Base-by-base conservation (phyloP, 2,888 invertebrate genomes). In the Arge pagana region DNA sequence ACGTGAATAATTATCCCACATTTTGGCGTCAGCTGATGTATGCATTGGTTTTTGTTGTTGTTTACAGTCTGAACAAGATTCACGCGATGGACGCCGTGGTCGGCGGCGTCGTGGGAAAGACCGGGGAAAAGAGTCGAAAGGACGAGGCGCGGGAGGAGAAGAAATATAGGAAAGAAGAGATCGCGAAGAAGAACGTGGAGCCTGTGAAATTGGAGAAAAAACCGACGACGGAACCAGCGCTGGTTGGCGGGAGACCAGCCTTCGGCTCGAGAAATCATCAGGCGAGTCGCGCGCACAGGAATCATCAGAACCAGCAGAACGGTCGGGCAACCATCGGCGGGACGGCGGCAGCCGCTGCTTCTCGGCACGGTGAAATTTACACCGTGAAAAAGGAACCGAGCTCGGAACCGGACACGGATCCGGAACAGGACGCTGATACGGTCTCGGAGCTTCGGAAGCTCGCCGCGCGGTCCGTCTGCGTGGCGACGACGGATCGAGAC, bases 1-100 rank as follows among this genome's bases (percentile, higher is more conserved):
- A 54, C 60, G 39, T 57, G 33, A 28, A 31, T 33, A 40, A 51
- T 48, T 45, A 42, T 19, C 45, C 21, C 28, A 10, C 28, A 7
- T 28, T 28, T 10, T 28, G 28, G 28, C 28, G 7, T 28, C 28
- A 10, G 28, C 10, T 10, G 28, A 28, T 10, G 28, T 28, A 28
- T 28, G 10, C 4, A 28, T 8, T n/a, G 8, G 6, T n/a, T 11
- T 28, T 4, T 52, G 41, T 50, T 45, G 63, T 56, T 67, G 70
- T 55, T 80, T 78, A 13, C 78, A 83, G 83, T 59, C 71, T 82
- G 62, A 82, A 81, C 77, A 83, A 81, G 70, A 83, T 83, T 83
- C 82, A 83, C 68, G 81, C 81, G 39, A 82, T 82, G 81, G 83
- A 83, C 56, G 79, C 79, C 60, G 80, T 79, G 7, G 71, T 74